A percentile compares a stretch with the other conserved stretches of the same genome.
Conservation (phyloP, 2,113 vertebrate genomes). For the Hydrolagus affinis region DNA sequence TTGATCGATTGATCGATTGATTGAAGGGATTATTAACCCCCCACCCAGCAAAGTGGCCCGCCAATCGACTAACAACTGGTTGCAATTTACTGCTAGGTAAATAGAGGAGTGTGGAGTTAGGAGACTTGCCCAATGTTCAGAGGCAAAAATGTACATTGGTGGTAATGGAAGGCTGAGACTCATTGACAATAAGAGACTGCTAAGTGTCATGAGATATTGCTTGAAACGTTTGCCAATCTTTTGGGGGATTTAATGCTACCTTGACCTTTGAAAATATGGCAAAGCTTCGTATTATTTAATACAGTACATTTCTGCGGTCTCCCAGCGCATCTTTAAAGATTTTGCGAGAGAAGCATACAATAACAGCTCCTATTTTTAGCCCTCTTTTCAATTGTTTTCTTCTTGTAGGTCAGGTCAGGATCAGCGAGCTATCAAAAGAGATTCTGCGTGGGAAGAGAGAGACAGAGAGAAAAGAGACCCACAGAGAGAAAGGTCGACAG, state of each 20-base stretch:
- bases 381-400: constrained; percentile 18
- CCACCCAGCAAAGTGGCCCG: too few relatives aligned
- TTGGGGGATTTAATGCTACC: background rate
- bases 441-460: background rate
- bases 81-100: too few relatives aligned
- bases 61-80: too few relatives aligned
- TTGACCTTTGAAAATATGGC: background rate
- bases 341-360: background rate
- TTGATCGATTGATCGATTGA: too few relatives aligned
- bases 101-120: too few relatives aligned
- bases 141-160: too few relatives aligned
- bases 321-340: background rate
- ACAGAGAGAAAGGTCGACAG: background rate
- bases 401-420: constrained; percentile 1
- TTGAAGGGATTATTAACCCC: too few relatives aligned
- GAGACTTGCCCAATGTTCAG: too few relatives aligned
- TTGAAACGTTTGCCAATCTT: background rate
- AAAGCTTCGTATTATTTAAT: background rate
- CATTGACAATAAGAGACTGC: too few relatives aligned
- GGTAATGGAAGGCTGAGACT: too few relatives aligned
- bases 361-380: background rate
- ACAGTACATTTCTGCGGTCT: background rate
- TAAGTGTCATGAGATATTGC: background rate
- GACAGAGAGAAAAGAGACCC: background rate
- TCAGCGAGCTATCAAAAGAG: background rate